A percentile compares a stretch with the other conserved stretches of the same genome.
Evolutionary conservation across 2,888 invertebrate species (phyloP).

Genomic region (Tiphia femorata): DNA sequence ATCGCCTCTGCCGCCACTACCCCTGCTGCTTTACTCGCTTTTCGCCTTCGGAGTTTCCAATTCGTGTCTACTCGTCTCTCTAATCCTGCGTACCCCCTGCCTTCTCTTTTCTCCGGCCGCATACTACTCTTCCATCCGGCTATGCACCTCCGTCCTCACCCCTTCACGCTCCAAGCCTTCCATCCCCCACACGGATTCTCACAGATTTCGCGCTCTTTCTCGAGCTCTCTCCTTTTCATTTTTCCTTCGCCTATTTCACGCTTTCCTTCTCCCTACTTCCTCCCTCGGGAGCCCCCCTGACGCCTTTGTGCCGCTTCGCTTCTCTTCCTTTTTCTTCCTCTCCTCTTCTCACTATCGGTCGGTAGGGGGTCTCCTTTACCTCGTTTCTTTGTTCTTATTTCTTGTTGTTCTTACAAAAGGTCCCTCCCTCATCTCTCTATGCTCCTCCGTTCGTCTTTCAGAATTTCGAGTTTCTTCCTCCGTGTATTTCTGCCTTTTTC

Average conservation of each 20-base stretch:
- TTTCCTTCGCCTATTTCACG: neutral
- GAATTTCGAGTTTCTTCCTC: too few species aligned
- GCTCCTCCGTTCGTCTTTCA: too few species aligned
- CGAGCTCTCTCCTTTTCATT: neutral
- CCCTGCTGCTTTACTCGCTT: slow-evolving; percentile 31
- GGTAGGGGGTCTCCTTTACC: too few species aligned
- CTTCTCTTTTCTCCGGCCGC: neutral
- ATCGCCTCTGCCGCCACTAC: too few species aligned
- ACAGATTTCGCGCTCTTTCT: neutral
- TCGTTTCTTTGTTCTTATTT: too few species aligned
- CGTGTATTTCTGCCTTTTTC: too few species aligned
- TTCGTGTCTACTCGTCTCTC: slow-evolving; percentile 18
- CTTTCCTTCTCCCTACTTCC: neutral
- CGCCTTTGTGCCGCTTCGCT: neutral
- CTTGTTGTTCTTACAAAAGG: too few species aligned
- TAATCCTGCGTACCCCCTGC: slow-evolving; percentile 11
- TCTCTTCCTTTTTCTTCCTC: too few species aligned
- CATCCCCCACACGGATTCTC: too few species aligned
- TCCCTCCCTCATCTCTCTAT: too few species aligned
- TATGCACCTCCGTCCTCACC: neutral
- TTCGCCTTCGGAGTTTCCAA: slow-evolving; percentile 29
- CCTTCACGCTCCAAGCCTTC: neutral
- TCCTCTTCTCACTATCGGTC: too few species aligned
- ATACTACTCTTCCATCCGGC: neutral
- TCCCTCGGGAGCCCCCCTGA: neutral